Evolutionary conservation across 2,888 invertebrate species (phyloP), one percentile per base, ranked within the genome.

Genomic region (Cantharis lateralis): DNA sequence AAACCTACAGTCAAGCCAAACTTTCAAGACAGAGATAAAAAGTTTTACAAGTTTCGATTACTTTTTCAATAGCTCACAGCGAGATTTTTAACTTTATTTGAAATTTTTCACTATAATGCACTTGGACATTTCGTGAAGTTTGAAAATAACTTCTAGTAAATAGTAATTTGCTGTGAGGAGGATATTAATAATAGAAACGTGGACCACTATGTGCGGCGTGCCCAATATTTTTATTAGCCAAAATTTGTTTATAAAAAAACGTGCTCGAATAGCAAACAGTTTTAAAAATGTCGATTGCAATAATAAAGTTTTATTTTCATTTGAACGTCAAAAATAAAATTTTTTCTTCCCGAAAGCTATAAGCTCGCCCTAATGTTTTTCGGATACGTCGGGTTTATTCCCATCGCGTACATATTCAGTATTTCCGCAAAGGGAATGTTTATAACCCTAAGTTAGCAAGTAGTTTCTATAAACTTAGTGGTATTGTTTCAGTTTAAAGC

Each of bases 311-410:
- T 48, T 48, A 48, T 48, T 48, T 48, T 48, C 48, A 48, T 48
- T 48, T 48, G 4, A n/a, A 48, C n/a, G 48, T 48, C 48, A n/a
- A n/a, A 32, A 48, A n/a, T 48, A 48, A 48, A 48, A 48, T 48
- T 48, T 48, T 48, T 48, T 48, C 48, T n/a, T 48, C n/a, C n/a
- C 7, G 24, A 66, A 24, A 66, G 64, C 20, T 66, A 66, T 20
- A 66, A 66, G n/a, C 7, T n/a, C 20, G 18, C n/a, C 64, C 64
- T 66, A 66, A 66, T 66, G 64, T 66, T 66, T 66, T 66, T 66
- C 20, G 24, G 64, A 66, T 66, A 66, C 5, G 64, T 20, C 24
- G 24, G 20, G 64, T 20, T 66, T 66, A 66, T 66, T 66, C 64
- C 64, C 64, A 66, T 13, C 24, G 64, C 64, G 64, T 66, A 18